These are phyloP conservation scores for Coronaproctus castanopsis DNA, from an alignment of 2,888 invertebrate species.

Conservation along the genomic window DNA sequence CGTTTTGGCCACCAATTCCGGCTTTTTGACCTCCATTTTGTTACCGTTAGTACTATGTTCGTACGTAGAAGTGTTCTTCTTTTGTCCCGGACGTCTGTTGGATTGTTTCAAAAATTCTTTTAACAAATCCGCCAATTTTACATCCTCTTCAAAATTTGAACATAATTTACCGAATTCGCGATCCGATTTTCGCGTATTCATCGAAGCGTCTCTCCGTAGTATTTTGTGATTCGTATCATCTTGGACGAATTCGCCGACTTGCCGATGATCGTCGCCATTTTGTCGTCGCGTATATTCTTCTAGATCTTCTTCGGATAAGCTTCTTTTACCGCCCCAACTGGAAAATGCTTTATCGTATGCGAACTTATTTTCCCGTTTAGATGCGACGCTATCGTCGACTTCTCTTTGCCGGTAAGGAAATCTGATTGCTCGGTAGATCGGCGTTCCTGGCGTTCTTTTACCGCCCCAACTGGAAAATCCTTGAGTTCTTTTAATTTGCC, in stretches of 20 bases:
- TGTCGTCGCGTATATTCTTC: no score
- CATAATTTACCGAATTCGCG: no score
- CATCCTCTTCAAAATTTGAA: conserved; percentile 1
- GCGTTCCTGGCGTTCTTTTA: conserved; percentile 12
- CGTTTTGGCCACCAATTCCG: conserved; percentile 12
- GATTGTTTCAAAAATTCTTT: conserved; percentile 15
- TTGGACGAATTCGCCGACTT: no score
- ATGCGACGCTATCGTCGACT: conserved; percentile 11
- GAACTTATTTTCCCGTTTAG: conserved; percentile 19
- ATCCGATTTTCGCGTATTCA: no score
- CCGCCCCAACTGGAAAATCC: conserved; percentile 19
- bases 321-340: conserved; percentile 22
- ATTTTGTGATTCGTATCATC: neutral
- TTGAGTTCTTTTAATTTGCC: no score
- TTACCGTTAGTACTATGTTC: conserved; percentile 2
- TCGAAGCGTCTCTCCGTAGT: no score
- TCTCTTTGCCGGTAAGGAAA: conserved; percentile 2
- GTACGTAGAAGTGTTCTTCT: conserved; percentile 14
- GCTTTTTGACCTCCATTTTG: conserved; percentile 1
- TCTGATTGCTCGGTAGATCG: no score
- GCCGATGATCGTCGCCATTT: no score
- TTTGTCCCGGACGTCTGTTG: conserved; percentile 13
- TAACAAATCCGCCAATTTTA: conserved; percentile 13
- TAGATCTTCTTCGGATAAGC: conserved; percentile 10
- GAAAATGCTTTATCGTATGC: no score